Evolutionary conservation across 2,113 vertebrate species (phyloP), one percentile per base, ranked within the genome.

Genomic region (Pavo muticus): DNA sequence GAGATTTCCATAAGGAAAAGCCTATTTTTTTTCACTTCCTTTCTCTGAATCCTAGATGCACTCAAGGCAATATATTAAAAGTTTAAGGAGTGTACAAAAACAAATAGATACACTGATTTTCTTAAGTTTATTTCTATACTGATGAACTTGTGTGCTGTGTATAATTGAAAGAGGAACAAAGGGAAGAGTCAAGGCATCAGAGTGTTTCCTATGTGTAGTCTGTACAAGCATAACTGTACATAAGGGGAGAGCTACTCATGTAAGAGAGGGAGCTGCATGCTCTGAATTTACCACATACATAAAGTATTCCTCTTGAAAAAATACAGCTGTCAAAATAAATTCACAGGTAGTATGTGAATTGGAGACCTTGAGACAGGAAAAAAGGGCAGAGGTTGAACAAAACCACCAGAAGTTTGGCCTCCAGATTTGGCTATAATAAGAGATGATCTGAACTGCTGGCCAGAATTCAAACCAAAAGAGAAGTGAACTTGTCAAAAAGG

Each of bases 301-400:
- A 64, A 50, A 81, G 24, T 71, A 71, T 87, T 96, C 45, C 73
- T 96, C 37, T 69, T 94, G 59, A 63, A 75, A 96, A 94, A 96
- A 85, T 84, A 47, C 63, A 95, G 90, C 91, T 93, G 92, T 94
- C 94, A 76, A 93, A 97, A 95, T 92, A 96, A 93, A 94, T 87
- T 72, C 94, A 88, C 71, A 91, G 82, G 57, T 70, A 92, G 12
- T 37, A 24, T 92, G 23, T 91, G 88, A 96, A 80, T 9, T 75
- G 50, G 50, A 45, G 77, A 92, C 60, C 44, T 50, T 44, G 78
- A 42, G 69, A 84, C 63, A 89, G 91, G 87, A 91, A 88, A 63
- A 85, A 94, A 85, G 87, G 86, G 54, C 91, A 91, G 84, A 81
- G 72, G 77, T 59, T 94, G 89, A 91, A 81, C 59, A 94, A 96